These are phyloP conservation scores for Hippocampus comes DNA, from an alignment of 2,113 vertebrate genomes.

Conservation along the genomic window DNA sequence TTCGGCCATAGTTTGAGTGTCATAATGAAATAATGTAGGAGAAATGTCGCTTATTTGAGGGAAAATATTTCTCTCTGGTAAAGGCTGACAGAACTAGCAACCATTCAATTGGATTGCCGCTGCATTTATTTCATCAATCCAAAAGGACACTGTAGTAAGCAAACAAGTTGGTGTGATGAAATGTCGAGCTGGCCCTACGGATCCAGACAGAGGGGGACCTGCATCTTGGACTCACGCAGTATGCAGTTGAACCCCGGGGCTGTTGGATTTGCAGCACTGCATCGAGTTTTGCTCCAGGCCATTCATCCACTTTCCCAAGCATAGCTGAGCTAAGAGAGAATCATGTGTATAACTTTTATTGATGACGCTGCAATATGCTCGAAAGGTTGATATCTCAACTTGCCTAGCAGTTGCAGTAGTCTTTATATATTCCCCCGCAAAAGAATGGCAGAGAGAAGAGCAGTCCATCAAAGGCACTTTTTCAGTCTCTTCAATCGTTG, in stretches of 20 bases:
- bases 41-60: background rate
- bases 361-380: slow-evolving; percentile 20
- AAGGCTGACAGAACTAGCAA: background rate
- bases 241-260: slow-evolving; percentile 17
- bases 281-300: slow-evolving; percentile 35
- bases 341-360: slow-evolving; percentile 43
- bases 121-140: background rate
- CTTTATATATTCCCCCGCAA: slow-evolving; percentile 25
- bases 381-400: slow-evolving; percentile 44
- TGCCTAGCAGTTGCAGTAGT: slow-evolving; percentile 47
- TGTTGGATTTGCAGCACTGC: slow-evolving; percentile 23
- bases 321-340: slow-evolving; percentile 48
- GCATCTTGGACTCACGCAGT: slow-evolving; percentile 20
- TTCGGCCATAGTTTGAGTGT: background rate
- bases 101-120: background rate
- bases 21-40: too few species aligned
- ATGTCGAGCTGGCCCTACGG: background rate
- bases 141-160: background rate
- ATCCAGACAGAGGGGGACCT: background rate
- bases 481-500: too few species aligned
- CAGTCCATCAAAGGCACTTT: too few species aligned
- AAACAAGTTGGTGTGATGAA: background rate
- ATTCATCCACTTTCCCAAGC: slow-evolving; percentile 19
- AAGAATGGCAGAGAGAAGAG: background rate
- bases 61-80: background rate